phyloP scores from a whole-genome alignment of 2,113 vertebrate species.

The Craseonycteris thonglongyai region DNA sequence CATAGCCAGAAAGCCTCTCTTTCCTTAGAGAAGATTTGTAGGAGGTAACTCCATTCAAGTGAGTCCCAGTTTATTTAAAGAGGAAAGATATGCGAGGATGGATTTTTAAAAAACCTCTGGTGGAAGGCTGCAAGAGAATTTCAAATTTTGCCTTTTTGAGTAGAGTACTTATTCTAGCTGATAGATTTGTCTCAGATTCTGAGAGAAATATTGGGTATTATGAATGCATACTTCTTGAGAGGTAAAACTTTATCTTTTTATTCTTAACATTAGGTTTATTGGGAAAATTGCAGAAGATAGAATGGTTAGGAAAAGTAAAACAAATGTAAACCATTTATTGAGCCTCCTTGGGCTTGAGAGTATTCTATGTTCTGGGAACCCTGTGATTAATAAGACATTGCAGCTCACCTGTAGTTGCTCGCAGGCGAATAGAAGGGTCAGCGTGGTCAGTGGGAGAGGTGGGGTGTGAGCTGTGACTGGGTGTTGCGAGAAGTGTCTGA shows the following conservation, averaged over 20 bases:
- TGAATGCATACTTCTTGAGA: not conserved
- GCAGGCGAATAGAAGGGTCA: not conserved
- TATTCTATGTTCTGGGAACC: not conserved
- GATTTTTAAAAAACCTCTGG: not conserved
- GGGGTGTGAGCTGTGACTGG: rapidly evolving
- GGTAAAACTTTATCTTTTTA: not conserved
- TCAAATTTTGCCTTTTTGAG: not conserved
- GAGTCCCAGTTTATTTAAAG: not conserved
- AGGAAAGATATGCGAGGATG: not conserved
- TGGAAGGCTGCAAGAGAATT: not conserved
- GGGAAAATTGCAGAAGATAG: not conserved
- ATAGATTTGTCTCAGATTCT: not conserved
- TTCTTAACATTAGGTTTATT: not conserved
- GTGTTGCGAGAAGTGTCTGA: not conserved
- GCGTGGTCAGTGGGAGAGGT: not conserved
- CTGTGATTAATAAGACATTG: not conserved
- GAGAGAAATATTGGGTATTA: not conserved
- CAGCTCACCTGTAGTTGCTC: not conserved
- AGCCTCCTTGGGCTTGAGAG: not conserved
- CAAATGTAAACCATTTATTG: not conserved
- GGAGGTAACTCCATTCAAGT: not conserved
- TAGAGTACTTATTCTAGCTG: not conserved
- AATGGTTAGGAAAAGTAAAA: not conserved
- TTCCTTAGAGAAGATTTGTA: not conserved
- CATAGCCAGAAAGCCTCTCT: not conserved